Percentiles rank a stretch among this genome's conserved stretches.
These are phyloP conservation scores for Balearica regulorum DNA, from an alignment of 2,797 vertebrate species.

Conservation along the genomic window DNA sequence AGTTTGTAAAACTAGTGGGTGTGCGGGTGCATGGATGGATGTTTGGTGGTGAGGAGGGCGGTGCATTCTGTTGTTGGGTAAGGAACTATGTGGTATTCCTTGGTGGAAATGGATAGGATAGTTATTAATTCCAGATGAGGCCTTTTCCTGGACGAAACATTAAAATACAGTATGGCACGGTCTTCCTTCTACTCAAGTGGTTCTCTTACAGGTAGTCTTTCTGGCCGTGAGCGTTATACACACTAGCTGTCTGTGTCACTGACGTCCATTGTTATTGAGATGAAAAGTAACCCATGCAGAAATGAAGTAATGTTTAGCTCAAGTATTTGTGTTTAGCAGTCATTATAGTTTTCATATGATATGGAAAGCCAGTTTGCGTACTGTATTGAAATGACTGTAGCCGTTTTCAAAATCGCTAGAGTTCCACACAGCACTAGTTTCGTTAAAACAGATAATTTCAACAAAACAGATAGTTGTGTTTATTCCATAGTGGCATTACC, in stretches of 20 bases:
- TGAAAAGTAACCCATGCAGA: not conserved
- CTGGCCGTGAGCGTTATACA: rapidly evolving
- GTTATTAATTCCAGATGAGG: not conserved
- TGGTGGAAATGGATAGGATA: not conserved
- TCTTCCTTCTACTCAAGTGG: not conserved
- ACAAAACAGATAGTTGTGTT: not conserved
- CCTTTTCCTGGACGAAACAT: not conserved
- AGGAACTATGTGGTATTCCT: not conserved
- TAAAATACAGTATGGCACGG: not conserved
- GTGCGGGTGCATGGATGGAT: not conserved
- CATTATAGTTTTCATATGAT: not conserved
- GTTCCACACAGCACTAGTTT: not conserved
- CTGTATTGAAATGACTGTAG: not conserved
- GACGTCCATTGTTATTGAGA: not conserved
- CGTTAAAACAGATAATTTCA: not conserved
- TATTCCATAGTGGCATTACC: not conserved
- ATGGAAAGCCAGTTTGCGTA: not conserved
- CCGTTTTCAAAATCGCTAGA: not conserved
- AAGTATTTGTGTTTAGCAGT: not conserved
- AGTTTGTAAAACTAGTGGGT: not conserved
- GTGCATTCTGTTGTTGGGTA: not conserved
- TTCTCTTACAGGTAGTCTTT: not conserved
- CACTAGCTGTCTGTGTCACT: not conserved
- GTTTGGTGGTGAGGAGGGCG: rapidly evolving
- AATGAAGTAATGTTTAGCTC: not conserved